These are phyloP conservation scores for Bubalus kerabau DNA, from an alignment of 2,113 vertebrate genomes.

Conservation along the genomic window DNA sequence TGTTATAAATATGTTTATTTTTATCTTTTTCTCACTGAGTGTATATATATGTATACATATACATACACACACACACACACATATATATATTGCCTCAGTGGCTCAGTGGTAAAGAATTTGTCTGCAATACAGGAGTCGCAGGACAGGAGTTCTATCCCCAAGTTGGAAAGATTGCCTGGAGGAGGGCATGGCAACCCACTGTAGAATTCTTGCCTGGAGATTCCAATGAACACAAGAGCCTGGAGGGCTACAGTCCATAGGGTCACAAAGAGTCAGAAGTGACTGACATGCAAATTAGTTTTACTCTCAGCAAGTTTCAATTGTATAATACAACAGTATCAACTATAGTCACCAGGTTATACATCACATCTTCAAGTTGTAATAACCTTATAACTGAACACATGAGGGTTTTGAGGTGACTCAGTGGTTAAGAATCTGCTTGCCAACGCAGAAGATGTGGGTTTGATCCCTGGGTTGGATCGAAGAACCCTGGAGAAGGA, in stretches of 20 bases:
- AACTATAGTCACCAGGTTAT: neutral
- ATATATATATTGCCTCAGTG: neutral
- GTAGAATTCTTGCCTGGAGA: neutral
- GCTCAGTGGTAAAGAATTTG: neutral
- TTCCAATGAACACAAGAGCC: neutral
- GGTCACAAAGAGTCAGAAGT: neutral
- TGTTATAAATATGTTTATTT: neutral
- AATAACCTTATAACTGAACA: neutral
- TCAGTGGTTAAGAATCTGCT: neutral
- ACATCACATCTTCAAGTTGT: neutral
- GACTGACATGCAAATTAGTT: neutral
- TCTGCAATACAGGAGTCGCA: neutral
- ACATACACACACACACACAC: neutral
- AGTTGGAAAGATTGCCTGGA: neutral
- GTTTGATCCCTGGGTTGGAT: neutral
- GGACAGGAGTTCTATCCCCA: neutral
- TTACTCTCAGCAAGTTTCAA: neutral
- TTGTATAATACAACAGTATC: neutral
- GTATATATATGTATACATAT: rapidly evolving
- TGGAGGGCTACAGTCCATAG: neutral
- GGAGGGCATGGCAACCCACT: neutral
- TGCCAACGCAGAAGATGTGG: neutral
- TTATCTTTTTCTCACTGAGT: neutral
- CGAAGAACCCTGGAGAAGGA: neutral
- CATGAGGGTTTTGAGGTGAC: neutral